These are phyloP conservation scores for Drosophila heteroneura DNA, from an alignment of 2,888 invertebrate genomes.

Conservation along the genomic window DNA sequence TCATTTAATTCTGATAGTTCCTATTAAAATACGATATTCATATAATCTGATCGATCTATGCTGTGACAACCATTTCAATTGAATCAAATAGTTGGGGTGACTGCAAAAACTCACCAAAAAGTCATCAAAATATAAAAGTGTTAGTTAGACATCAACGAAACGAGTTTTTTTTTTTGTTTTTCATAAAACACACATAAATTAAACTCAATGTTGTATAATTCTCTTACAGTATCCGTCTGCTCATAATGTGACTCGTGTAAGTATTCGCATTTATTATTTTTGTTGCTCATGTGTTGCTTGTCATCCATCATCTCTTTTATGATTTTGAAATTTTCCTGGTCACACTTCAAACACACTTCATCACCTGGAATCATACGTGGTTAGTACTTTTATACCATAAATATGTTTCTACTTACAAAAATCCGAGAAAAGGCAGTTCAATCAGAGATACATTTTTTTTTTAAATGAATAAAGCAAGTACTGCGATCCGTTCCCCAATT, in stretches of 20 bases:
- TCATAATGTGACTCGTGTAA: conserved; percentile 78
- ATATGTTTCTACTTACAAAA: neutral
- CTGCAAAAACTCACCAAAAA: neutral
- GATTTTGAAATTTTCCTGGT: conserved; percentile 53
- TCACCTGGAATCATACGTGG: conserved; percentile 59
- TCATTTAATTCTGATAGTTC: conserved; percentile 35
- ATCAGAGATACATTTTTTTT: neutral
- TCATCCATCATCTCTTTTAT: conserved; percentile 52
- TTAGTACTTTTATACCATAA: conserved; percentile 58
- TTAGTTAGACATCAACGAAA: conserved; percentile 4
- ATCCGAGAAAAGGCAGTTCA: neutral
- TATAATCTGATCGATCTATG: conserved; percentile 27
- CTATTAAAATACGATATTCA: conserved; percentile 81
- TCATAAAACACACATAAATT: conserved; percentile 9
- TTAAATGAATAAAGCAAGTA: neutral
- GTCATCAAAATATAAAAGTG: neutral
- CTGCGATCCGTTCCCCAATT: neutral
- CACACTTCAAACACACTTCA: conserved; percentile 60
- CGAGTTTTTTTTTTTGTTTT: neutral
- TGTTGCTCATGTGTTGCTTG: conserved; percentile 33
- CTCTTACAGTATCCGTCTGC: conserved; percentile 78
- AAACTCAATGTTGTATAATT: conserved; percentile 47
- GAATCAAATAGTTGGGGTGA: conserved; percentile 9
- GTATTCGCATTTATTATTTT: conserved; percentile 44
- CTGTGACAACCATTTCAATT: neutral